Conservation (phyloP, 2,797 vertebrate genomes). For the Channallabes apus region DNA sequence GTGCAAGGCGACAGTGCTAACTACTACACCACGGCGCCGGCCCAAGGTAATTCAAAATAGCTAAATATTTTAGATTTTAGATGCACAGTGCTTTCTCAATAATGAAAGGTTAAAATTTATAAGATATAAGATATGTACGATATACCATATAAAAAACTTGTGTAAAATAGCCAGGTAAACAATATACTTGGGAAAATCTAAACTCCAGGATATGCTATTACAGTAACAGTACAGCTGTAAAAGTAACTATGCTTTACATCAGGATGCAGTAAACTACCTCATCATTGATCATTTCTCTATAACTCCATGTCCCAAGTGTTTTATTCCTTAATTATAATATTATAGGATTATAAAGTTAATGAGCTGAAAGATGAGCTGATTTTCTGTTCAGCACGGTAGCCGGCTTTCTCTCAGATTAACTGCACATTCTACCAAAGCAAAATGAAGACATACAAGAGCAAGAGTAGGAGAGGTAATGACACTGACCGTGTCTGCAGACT, state of each 20-base stretch:
- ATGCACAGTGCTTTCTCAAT: background rate
- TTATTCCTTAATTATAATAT: background rate
- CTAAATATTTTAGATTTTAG: background rate
- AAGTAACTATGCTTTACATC: background rate
- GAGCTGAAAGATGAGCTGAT: conserved; percentile 4
- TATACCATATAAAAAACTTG: background rate
- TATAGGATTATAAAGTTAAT: background rate
- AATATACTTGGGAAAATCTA: background rate
- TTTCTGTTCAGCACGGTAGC: conserved; percentile 22
- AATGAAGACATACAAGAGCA: conserved; percentile 23
- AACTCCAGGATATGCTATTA: background rate
- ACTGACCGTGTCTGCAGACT: conserved; percentile 16
- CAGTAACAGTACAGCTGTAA: background rate
- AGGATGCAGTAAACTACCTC: background rate
- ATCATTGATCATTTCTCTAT: background rate
- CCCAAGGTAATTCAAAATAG: no score
- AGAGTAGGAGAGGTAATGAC: background rate
- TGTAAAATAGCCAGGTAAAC: background rate
- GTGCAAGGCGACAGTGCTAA: no score
- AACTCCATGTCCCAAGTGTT: background rate
- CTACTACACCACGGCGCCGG: no score
- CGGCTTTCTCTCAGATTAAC: background rate
- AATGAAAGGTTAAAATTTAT: background rate
- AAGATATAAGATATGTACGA: background rate
- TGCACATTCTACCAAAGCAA: background rate